Evolutionary conservation across 2,888 invertebrate species (phyloP), one percentile per base, ranked within the genome.

Genomic region (Stenodema calcarata): DNA sequence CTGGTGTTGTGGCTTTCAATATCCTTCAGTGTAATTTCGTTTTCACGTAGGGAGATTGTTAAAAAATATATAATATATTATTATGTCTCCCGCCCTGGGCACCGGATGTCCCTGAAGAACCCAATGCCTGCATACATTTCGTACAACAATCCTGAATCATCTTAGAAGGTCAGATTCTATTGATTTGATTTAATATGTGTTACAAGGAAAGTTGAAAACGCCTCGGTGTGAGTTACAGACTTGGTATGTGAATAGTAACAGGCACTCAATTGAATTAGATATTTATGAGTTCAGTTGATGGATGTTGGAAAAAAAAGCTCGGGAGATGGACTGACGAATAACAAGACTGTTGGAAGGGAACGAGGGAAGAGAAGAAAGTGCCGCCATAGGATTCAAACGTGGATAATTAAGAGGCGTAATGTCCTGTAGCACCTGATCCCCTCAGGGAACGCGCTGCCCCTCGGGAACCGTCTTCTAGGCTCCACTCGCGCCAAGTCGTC

Each of bases 181-280:
- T 62, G 62, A 18, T 62, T 23, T 23, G 23, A 62, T 62, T 23
- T 23, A 23, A 47, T 47, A 16, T 18, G 23, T 23, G 62, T 62
- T 62, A 62, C 62, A 23, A 62, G 62, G 62, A 62, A 62, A 23
- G 62, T 62, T 62, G 23, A 62, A 18, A 23, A 23, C 23, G 62
- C 23, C 11, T 27, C 18, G 18, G 62, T 11, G 62, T 18, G 62
- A 62, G 62, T 62, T 62, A 62, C 62, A 62, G 27, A 18, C 62
- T n/a, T 16, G 23, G 62, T 62, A 18, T 23, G 50, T 73, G 73
- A 73, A 23, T 70, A 35, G 35, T 41, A 18, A 16, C 44, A 42
- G 44, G 42, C 35, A n/a, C 69, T 70, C 82, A 82, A 82, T 82
- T 82, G 82, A 69, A 82, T 82, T 82, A 82, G 82, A 82, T 82